A percentile compares a stretch with the other conserved stretches of the same genome.
Conservation (phyloP, 2,888 invertebrate genomes). For the Morpho deidamia region DNA sequence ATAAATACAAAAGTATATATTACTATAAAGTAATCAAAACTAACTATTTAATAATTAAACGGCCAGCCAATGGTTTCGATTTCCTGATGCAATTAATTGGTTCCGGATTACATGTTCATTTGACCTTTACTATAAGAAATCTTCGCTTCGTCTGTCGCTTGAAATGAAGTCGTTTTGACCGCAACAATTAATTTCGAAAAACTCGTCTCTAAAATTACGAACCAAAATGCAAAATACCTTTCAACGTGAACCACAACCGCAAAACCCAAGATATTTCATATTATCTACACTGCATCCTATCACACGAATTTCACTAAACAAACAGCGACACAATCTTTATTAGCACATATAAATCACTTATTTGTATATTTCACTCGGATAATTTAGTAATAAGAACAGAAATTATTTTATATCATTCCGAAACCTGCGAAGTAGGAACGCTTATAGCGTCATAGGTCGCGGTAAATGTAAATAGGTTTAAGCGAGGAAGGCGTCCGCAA, state of each 20-base stretch:
- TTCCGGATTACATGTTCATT: constrained; percentile 14
- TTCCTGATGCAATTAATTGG: constrained; percentile 11
- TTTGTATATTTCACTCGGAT: constrained; percentile 33
- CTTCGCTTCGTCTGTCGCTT: not conserved
- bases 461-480: constrained; percentile 25
- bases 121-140: constrained; percentile 16
- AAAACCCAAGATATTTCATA: constrained; percentile 48
- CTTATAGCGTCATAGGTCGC: constrained; percentile 38
- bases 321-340: constrained; percentile 32
- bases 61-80: not conserved
- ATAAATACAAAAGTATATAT: no score
- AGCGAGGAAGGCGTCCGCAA: constrained; percentile 38
- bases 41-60: no score
- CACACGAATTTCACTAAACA: constrained; percentile 55
- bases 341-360: no score
- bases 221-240: constrained; percentile 37
- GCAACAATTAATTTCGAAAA: not conserved
- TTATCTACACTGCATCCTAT: constrained; percentile 53
- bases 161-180: not conserved
- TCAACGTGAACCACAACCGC: constrained; percentile 46
- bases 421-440: not conserved
- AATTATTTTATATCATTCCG: constrained; percentile 2
- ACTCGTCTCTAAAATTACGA: not conserved
- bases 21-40: no score
- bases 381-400: not conserved